phyloP scores from a whole-genome alignment of 2,888 invertebrate genomes.

The Aelia acuminata region DNA sequence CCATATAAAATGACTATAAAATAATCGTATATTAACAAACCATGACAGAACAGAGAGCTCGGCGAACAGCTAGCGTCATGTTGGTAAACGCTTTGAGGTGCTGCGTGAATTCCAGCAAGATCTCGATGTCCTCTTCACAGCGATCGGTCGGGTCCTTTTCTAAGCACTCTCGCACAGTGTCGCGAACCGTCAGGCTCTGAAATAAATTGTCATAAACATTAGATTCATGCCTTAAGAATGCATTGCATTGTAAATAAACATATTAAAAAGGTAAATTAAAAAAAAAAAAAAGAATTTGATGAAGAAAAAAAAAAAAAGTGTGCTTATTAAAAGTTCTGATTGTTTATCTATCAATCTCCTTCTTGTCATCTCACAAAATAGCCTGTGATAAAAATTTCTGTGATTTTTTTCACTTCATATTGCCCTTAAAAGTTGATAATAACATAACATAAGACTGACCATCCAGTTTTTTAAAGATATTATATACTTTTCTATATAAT shows the following conservation, averaged over 20 bases:
- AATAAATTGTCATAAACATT: conserved; percentile 65
- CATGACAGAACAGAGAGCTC: conserved; percentile 96
- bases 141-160: conserved; percentile 97
- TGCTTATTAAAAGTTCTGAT: too few relatives aligned
- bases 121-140: conserved; percentile 95
- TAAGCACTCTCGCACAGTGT: conserved; percentile 96
- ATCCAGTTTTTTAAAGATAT: too few relatives aligned
- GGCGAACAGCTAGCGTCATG: conserved; percentile 94
- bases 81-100: conserved; percentile 98
- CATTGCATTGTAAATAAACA: too few relatives aligned
- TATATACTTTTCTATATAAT: too few relatives aligned
- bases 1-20: not conserved
- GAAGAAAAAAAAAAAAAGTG: too few relatives aligned
- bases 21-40: conserved; percentile 70
- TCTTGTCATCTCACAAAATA: too few relatives aligned
- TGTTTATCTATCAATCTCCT: too few relatives aligned
- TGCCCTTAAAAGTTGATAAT: too few relatives aligned
- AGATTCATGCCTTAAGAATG: not conserved
- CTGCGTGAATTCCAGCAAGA: conserved; percentile 96
- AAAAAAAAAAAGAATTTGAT: not conserved
- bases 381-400: too few relatives aligned
- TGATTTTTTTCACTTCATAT: too few relatives aligned
- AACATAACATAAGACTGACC: too few relatives aligned
- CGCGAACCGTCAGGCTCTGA: conserved; percentile 89
- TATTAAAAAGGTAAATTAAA: not conserved